Conservation (phyloP, 2,888 invertebrate genomes). For the Dolichomitus sp. region DNA sequence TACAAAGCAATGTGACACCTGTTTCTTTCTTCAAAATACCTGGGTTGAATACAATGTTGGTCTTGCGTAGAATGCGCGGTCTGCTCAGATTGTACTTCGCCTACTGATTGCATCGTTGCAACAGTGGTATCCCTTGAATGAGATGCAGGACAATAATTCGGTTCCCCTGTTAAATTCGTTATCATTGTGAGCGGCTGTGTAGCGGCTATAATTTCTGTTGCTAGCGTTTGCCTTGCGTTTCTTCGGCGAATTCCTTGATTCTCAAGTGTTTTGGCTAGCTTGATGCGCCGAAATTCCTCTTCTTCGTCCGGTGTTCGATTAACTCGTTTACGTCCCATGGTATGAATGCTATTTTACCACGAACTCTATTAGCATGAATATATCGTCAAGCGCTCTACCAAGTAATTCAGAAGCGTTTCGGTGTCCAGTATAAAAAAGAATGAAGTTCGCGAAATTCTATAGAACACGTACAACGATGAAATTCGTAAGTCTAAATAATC, state of each 20-base stretch:
- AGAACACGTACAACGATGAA: not conserved
- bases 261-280: constrained; percentile 1
- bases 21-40: constrained; percentile 20
- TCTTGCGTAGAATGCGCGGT: not conserved
- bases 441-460: not conserved
- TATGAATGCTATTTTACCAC: not conserved
- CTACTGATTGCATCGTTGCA: not conserved
- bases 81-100: not conserved
- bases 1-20: too few species aligned
- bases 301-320: not conserved
- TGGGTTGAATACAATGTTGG: too few species aligned
- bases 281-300: not conserved
- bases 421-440: not conserved
- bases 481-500: too few species aligned
- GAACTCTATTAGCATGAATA: not conserved
- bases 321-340: not conserved
- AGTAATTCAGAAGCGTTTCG: not conserved
- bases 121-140: not conserved
- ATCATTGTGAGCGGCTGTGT: too few species aligned
- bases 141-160: not conserved
- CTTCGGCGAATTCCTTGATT: not conserved
- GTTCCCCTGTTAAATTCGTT: too few species aligned
- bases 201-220: not conserved
- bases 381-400: not conserved
- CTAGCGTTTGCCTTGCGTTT: not conserved